phyloP scores from a whole-genome alignment of 2,888 invertebrate species.

The Polydrusus tereticollis region DNA sequence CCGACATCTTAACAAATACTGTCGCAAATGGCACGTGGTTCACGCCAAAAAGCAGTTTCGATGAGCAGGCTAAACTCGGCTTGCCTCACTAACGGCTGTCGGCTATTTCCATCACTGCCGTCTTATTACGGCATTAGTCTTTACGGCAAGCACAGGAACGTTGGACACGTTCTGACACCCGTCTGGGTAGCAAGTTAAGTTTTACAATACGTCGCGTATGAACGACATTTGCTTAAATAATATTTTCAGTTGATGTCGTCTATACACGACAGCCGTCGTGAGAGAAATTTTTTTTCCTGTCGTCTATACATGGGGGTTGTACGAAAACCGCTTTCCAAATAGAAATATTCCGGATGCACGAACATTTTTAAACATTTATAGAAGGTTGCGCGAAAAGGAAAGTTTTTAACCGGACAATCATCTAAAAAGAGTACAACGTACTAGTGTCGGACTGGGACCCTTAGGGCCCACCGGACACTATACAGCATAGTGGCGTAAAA shows the following conservation, averaged over 20 bases:
- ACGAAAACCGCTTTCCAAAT: no score
- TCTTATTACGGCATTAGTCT: not conserved
- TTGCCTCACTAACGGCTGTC: not conserved
- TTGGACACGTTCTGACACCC: not conserved
- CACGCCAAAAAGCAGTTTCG: not conserved
- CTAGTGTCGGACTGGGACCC: no score
- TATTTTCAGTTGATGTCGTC: not conserved
- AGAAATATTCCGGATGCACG: no score
- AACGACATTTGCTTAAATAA: not conserved
- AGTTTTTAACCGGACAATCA: no score
- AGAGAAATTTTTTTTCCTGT: no score
- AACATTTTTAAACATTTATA: no score
- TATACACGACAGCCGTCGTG: not conserved
- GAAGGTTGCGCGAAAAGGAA: no score
- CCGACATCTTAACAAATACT: not conserved
- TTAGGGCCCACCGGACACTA: no score
- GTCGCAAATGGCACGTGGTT: not conserved
- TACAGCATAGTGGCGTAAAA: no score
- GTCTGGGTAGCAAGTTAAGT: not conserved
- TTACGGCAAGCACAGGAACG: not conserved
- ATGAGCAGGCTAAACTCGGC: not conserved
- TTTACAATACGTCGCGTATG: not conserved
- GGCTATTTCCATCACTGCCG: not conserved
- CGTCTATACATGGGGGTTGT: no score
- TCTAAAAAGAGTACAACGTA: no score